Evolutionary conservation across 2,113 vertebrate species (phyloP).

Genomic region (Siniperca chuatsi): DNA sequence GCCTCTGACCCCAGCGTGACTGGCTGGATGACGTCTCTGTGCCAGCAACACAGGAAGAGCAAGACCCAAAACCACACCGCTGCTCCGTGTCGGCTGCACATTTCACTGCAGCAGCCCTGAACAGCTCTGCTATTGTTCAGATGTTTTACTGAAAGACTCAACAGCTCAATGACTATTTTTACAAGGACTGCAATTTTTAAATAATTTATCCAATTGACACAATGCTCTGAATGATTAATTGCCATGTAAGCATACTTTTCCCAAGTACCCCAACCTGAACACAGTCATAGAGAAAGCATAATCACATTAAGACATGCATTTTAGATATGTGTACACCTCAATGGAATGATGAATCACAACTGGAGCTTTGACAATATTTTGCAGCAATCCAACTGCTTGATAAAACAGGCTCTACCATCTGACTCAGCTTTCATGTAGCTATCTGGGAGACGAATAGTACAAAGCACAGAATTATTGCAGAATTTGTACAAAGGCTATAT

Average conservation of each 20-base stretch:
- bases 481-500: constrained; percentile 24
- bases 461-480: constrained; percentile 38
- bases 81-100: constrained; percentile 37
- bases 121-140: constrained; percentile 45
- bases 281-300: constrained; percentile 28
- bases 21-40: constrained; percentile 58
- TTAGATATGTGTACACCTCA: constrained; percentile 24
- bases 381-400: constrained; percentile 36
- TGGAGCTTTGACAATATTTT: constrained; percentile 19
- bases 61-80: constrained; percentile 23
- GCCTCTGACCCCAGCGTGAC: constrained; percentile 64
- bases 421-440: constrained; percentile 50
- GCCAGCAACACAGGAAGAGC: constrained; percentile 54
- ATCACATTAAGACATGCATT: constrained; percentile 34
- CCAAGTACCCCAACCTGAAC: constrained; percentile 41
- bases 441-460: constrained; percentile 43
- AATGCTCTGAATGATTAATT: constrained; percentile 36
- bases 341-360: constrained; percentile 52
- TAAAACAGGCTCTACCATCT: constrained; percentile 43
- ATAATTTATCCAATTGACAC: constrained; percentile 31
- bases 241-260: constrained; percentile 42
- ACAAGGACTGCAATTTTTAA: background rate
- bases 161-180: constrained; percentile 17
- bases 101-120: constrained; percentile 40
- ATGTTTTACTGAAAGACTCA: constrained; percentile 8